phyloP scores from a whole-genome alignment of 2,113 vertebrate genomes.

The Alligator mississippiensis region DNA sequence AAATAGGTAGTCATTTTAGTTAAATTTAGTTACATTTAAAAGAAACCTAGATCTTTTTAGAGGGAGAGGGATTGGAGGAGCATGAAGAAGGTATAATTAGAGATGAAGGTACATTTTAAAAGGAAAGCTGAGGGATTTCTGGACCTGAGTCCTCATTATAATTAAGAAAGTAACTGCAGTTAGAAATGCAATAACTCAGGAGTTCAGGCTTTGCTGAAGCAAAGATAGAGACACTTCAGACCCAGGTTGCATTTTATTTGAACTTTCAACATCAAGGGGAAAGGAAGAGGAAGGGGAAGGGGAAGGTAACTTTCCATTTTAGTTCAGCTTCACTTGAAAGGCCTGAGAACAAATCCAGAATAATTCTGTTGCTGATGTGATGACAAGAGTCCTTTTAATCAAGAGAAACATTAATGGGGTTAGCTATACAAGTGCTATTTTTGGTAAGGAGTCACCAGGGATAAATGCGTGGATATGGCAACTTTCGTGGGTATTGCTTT shows the following conservation, averaged over 20 bases:
- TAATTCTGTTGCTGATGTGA: neutral
- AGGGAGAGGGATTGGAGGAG: neutral
- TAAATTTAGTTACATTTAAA: neutral
- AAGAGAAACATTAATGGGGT: neutral
- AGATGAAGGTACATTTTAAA: neutral
- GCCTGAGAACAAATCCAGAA: neutral
- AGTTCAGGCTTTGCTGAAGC: neutral
- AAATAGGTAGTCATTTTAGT: neutral
- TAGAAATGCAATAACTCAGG: neutral
- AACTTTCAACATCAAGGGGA: neutral
- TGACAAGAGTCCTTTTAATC: neutral
- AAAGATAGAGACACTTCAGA: neutral
- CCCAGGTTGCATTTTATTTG: neutral
- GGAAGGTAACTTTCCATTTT: no score
- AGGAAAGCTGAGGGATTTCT: neutral
- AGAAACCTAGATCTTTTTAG: neutral
- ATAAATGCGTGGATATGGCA: neutral
- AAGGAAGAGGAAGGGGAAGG: neutral
- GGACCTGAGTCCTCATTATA: neutral
- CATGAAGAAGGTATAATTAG: neutral
- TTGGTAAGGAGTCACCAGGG: neutral
- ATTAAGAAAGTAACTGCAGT: neutral
- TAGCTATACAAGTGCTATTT: neutral
- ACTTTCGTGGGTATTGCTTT: accelerated
- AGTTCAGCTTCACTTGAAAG: neutral